These are phyloP conservation scores for Callithrix jacchus DNA, from an alignment of 2,113 vertebrate species.

Conservation along the genomic window DNA sequence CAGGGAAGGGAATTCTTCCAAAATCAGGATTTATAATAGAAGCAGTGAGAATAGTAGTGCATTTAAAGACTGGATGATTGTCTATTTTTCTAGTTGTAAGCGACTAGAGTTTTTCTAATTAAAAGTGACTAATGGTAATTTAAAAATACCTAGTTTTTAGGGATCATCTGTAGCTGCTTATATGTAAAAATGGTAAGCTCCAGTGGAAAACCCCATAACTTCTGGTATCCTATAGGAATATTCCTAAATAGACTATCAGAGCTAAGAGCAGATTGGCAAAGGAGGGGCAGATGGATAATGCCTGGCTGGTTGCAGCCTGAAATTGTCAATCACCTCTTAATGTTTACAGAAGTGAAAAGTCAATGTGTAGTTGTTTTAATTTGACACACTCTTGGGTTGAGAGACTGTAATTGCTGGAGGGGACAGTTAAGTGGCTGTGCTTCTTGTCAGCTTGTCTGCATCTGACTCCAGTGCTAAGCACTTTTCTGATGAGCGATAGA, in stretches of 20 bases:
- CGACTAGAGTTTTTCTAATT: background rate
- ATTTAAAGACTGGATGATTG: background rate
- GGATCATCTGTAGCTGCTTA: background rate
- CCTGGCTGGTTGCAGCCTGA: constrained; percentile 68
- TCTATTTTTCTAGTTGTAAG: background rate
- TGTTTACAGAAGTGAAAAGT: constrained; percentile 86
- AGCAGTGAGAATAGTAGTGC: background rate
- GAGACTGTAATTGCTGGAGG: constrained; percentile 86
- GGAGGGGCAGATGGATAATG: constrained; percentile 51
- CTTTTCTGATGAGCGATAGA: constrained; percentile 88
- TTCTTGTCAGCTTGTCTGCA: constrained; percentile 85
- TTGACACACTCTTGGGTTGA: constrained; percentile 84
- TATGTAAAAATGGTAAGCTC: background rate
- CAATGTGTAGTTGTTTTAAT: constrained; percentile 88
- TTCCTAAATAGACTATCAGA: background rate
- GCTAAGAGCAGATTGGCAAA: constrained; percentile 33
- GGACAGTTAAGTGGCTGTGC: constrained; percentile 88
- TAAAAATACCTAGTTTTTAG: background rate
- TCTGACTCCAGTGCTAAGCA: constrained; percentile 86
- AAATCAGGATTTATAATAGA: background rate
- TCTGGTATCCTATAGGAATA: background rate
- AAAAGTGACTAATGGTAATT: background rate
- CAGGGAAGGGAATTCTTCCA: background rate
- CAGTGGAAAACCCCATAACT: background rate
- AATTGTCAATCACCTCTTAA: constrained; percentile 86